Base-by-base conservation (phyloP, 2,797 vertebrate genomes). In the Phoxinus dragarum region DNA sequence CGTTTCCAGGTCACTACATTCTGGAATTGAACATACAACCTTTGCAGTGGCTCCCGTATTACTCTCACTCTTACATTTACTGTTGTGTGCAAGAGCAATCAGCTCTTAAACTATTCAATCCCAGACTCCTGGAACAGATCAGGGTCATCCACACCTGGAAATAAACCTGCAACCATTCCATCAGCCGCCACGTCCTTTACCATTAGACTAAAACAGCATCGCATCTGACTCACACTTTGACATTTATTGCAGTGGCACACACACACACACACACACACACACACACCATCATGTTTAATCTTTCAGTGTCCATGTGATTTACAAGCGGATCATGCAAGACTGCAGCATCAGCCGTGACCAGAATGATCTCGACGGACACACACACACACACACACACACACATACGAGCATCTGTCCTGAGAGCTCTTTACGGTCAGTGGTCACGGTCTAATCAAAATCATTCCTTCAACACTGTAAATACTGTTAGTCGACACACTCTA, bases 101-200 rank as follows among this genome's bases (percentile, higher is more conserved):
- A 78, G 49, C 3, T n/a, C 64, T 71, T 84, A 84, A 78, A 84
- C 66, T 31, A 77, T 84, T 78, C 74, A 54, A 68, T 71, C 64
- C 34, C 56, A 77, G 74, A 78, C 73, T 78, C 66, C 82, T 56
- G 82, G 66, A 84, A 76, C 82, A 59, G 61, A 44, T 71, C 74
- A 78, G 82, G 82, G 82, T 84, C 82, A 84, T 54, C n/a, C 61
- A 56, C 82, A 84, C 73, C 59, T 40, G 82, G 16, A 84, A 77
- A 84, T 77, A 84, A 84, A 84, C 74, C 82, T 10, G 34, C 71
- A 75, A 66, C 72, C 81, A 8, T 66, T 75, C 72, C 73, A 75
- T 83, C 81, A 83, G 81, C 59, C 44, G 5, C 59, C 52, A 36
- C 7, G 36, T 69, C 64, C 64, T 84, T 84, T 78, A 78, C 82